Evolutionary conservation across 2,113 vertebrate species (phyloP), one percentile per base, ranked within the genome.

Genomic region (Aramus guarauna): DNA sequence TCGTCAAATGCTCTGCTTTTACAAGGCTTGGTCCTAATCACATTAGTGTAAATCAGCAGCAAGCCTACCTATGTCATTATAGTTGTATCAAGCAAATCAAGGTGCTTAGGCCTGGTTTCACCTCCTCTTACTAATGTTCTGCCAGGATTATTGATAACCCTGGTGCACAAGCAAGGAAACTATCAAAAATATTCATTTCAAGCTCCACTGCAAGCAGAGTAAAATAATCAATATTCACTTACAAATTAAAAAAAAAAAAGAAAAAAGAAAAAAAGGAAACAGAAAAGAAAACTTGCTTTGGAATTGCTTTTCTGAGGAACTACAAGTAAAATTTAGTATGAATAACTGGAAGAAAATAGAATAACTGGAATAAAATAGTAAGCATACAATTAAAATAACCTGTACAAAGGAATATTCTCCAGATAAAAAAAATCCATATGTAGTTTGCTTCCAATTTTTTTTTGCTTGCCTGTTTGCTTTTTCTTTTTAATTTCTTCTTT

Each of bases 151-250:
- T 83, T 96, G 84, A 96, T 97, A 78, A 90, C 16, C 12, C 30
- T 72, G 37, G 26, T 52, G 30, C 23, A 52, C 30, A 76, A 73
- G 59, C 47, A 85, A 94, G 60, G 80, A 77, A 92, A 58, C 71
- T 86, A 95, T 77, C 24, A 93, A 96, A 97, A 97, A 96, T 93
- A 67, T 85, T 97, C 91, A 95, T 98, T 96, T 97, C 87, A 97
- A 97, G 95, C 80, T 97, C 78, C 86, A 74, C 56, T 97, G 94
- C 64, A 91, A 95, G 47, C 64, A 88, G 59, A 93, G 50, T 36
- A 93, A 96, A 96, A 94, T 93, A 97, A 97, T 97, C 94, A 94
- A 96, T 97, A 96, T 29, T 73, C 37, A 34, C 45, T 82, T 69
- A 50, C 6, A 2, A 50, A 79, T 53, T 27, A 34, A 56, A 56